Evolutionary conservation across 1,140 invertebrate genomes (phyloP), one percentile per base, ranked within the genome.

Genomic region (Sarcophaga bullata): DNA sequence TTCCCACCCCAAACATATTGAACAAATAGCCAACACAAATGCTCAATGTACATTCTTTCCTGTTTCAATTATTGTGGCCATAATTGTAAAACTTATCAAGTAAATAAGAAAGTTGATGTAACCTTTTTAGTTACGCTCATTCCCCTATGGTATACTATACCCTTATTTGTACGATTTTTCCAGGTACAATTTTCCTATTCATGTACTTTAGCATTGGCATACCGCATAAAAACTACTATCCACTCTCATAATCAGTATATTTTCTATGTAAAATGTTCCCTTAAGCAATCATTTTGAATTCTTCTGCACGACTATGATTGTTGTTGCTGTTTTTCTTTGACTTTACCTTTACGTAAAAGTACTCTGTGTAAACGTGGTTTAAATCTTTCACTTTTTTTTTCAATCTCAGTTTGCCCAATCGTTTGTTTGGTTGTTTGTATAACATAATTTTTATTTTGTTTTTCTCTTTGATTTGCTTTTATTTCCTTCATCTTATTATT

Each of bases 281-380:
- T 68, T 68, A 68, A 68, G 62, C 62, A n/a, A 68, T 68, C 62
- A 68, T 8, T 68, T 68, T 68, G n/a, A 17, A 25, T 68, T 68
- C 62, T 68, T 68, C 19, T 7, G 6, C n/a, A 19, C 25, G 25
- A 37, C 25, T 37, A 37, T 68, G 11, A 7, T 58, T n/a, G 54
- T 58, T 58, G 62, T 19, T 68, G 62, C 6, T 68, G 7, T 8
- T 19, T 10, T 68, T 19, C 17, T 6, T 68, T 25, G 25, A 68
- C 17, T 6, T 68, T 25, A 52, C 50, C 50, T 68, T 68, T 68
- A 68, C 10, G 25, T 37, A 37, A 37, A 37, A 37, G 25, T 62
- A 62, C n/a, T 62, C n/a, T 68, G n/a, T 68, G 62, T 68, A 68
- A 68, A 68, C 62, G 62, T 68, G 62, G 62, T 68, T 68, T 68